Base-by-base conservation (phyloP, 2,113 vertebrate genomes). In the Pseudorasbora parva region DNA sequence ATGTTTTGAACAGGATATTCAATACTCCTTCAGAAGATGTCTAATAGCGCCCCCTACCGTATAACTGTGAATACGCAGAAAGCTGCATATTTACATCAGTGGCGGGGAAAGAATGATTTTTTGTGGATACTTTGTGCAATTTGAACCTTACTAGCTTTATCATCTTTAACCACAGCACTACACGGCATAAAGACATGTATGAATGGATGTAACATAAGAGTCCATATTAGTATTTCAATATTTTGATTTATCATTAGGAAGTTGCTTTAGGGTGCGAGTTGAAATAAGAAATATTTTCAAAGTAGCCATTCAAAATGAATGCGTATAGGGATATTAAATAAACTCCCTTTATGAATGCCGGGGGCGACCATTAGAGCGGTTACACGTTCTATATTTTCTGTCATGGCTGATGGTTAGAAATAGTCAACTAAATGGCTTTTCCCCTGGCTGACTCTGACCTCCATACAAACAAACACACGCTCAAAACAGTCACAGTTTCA, bases 371-470 rank as follows among this genome's bases (percentile, higher is more conserved):
- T 81, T 71, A 66, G 27, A 12, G n/a, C 64, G 15, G 47, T 69
- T 69, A 37, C 64, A 81, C 21, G 17, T 7, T 81, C 19, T 54
- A 15, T 15, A 66, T 69, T 81, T 80, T 81, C 47, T 69, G 64
- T 56, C 30, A 81, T 69, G 78, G 45, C 78, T 81, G 45, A 54
- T 27, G 69, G 45, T 51, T 23, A 37, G 62, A 68, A 54, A 68
- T 81, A 81, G 59, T 81, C 62, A 51, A 81, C 79, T 81, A 81
- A 81, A 81, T 69, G 41, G 47, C 79, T 68, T 81, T 69, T 81
- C 79, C 62, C 79, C 47, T 69, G 79, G 30, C 79, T 69, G 79
- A 54, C 27, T 81, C 64, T 81, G 79, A 81, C 79, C 79, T 69
- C 64, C 30, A 54, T 69, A 56, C 30, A 81, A 69, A 69, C 64